Evolutionary conservation across 2,113 vertebrate genomes (phyloP).

Genomic region (Archilochus colubris): DNA sequence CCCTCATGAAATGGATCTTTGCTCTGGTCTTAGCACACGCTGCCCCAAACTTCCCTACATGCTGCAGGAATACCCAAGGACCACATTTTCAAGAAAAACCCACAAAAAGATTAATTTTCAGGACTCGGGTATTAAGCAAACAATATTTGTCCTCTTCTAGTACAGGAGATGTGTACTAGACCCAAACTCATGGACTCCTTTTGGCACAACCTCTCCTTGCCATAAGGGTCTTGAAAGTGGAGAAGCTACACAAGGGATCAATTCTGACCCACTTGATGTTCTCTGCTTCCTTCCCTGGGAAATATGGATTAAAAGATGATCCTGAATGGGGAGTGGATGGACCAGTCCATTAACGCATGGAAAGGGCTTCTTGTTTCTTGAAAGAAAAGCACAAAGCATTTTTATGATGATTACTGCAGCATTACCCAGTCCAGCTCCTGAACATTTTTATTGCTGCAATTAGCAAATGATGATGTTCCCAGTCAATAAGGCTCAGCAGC

Average conservation of each 20-base stretch:
- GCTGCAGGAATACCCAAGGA: not conserved
- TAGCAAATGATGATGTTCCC: not conserved
- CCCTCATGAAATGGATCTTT: fast-evolving
- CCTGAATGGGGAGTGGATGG: not conserved
- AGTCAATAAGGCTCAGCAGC: not conserved
- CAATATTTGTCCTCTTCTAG: no score
- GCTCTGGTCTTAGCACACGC: not conserved
- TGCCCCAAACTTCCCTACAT: not conserved
- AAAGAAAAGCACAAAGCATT: not conserved
- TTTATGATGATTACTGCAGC: not conserved
- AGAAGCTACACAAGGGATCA: not conserved
- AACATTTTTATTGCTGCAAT: not conserved
- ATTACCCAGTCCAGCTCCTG: not conserved
- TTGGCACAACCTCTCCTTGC: not conserved
- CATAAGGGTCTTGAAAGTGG: not conserved
- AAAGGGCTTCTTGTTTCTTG: not conserved
- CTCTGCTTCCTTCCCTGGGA: not conserved
- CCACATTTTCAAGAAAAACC: not conserved
- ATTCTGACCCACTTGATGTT: not conserved
- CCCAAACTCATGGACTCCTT: not conserved
- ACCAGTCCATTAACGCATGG: fast-evolving
- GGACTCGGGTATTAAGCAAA: not conserved
- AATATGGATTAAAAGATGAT: not conserved
- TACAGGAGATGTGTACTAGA: not conserved
- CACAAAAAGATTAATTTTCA: not conserved